Base-by-base conservation (phyloP, 2,888 invertebrate species). In the Andrena trimmerana region DNA sequence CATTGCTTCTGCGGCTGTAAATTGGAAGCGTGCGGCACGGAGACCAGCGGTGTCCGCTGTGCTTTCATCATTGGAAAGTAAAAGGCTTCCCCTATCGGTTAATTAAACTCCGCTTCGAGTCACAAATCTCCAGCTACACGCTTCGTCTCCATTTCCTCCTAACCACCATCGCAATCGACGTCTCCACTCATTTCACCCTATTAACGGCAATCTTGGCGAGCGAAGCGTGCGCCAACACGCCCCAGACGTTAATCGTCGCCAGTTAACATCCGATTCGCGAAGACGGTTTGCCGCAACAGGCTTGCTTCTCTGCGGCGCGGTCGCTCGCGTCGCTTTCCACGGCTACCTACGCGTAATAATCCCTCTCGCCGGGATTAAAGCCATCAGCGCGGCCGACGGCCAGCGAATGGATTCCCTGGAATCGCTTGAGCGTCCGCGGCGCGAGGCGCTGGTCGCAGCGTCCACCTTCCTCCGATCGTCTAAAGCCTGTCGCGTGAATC, bases 161-260 rank as follows among this genome's bases (percentile, higher is more conserved):
- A 57, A 13, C 2, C 57, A 10, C 57, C 57, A 0, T 27, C 24
- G 20, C 57, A 10, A 57, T 24, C 48, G 60, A 13, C 31, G 70
- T 59, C 57, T 33, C 33, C 24, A 16, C 36, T 57, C 33, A 36
- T 16, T 24, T 16, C 20, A 24, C 24, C 20, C 20, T 31, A 57
- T 69, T 24, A 20, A 31, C 54, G 59, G 48, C 59, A 29, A 70
- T 60, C 60, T 60, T 59, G 29, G 59, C 69, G 80, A 78, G 68
- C 72, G 63, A 65, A 68, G 52, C 31, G 75, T 81, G 78, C 36
- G 67, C 78, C 76, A 57, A 27, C 57, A 83, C 74, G 65, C 63
- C 75, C 82, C 27, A 48, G 67, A 86, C 84, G 82, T 81, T 82
- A 86, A 87, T 87, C 73, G 86, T 70, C 65, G 65, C 79, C 79